These are phyloP conservation scores for Mythimna vitellina DNA, from an alignment of 2,888 invertebrate genomes.

Conservation along the genomic window DNA sequence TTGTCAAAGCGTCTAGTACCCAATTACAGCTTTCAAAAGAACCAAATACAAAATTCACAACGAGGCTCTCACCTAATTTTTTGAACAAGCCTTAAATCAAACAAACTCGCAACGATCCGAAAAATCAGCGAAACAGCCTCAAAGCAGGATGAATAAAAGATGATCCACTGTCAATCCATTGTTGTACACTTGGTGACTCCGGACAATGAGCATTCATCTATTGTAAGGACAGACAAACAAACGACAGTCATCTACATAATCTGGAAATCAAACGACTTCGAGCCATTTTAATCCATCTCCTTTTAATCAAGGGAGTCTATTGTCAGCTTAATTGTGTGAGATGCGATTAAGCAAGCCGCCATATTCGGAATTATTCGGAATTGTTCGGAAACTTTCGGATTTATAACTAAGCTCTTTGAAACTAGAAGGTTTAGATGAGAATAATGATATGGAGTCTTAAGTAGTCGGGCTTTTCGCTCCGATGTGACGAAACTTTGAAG, in stretches of 20 bases:
- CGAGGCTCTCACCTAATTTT: slow-evolving; percentile 28
- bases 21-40: slow-evolving; percentile 23
- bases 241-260: slow-evolving; percentile 64
- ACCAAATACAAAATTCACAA: slow-evolving; percentile 12
- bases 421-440: slow-evolving; percentile 58
- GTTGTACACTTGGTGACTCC: slow-evolving; percentile 58
- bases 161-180: slow-evolving; percentile 61
- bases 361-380: slow-evolving; percentile 56
- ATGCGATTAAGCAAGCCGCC: slow-evolving; percentile 58
- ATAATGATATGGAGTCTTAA: slow-evolving; percentile 54
- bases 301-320: slow-evolving; percentile 72
- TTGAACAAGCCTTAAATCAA: slow-evolving; percentile 48
- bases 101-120: slow-evolving; percentile 35
- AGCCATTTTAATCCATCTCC: slow-evolving; percentile 66
- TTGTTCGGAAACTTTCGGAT: slow-evolving; percentile 61
- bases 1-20: slow-evolving; percentile 3
- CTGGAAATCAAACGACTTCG: slow-evolving; percentile 68
- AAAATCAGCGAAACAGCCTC: slow-evolving; percentile 42
- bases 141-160: slow-evolving; percentile 58
- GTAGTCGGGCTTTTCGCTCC: slow-evolving; percentile 52
- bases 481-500: slow-evolving; percentile 54
- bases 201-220: slow-evolving; percentile 53
- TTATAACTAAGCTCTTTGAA: slow-evolving; percentile 61
- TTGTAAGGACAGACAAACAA: slow-evolving; percentile 57
- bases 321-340: slow-evolving; percentile 72